A percentile compares a stretch with the other conserved stretches of the same genome.
Evolutionary conservation across 2,888 invertebrate species (phyloP).

Genomic region (Andrena hattorfiana): DNA sequence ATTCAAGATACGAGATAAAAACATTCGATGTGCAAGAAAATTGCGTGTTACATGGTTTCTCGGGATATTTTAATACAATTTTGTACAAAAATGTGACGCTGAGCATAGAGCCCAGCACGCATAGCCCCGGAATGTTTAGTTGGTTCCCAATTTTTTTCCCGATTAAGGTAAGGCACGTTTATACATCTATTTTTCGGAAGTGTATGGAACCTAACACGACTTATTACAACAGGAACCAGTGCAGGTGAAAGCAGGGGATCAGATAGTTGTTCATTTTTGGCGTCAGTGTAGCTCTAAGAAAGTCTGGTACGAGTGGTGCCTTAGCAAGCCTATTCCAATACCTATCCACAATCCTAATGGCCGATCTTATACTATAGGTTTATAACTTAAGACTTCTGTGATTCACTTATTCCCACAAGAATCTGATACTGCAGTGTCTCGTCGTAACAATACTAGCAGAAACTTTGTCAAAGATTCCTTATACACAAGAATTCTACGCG

Average conservation of each 20-base stretch:
- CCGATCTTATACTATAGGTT: conserved; percentile 90
- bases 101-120: conserved; percentile 95
- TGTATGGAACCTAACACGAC: background rate
- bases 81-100: conserved; percentile 94
- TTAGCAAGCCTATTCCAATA: conserved; percentile 87
- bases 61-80: conserved; percentile 96
- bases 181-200: background rate
- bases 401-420: conserved; percentile 13
- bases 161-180: conserved; percentile 88
- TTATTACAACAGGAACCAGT: conserved; percentile 88
- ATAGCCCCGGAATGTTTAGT: conserved; percentile 97
- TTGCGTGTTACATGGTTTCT: conserved; percentile 96
- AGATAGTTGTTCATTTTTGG: conserved; percentile 94
- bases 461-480: conserved; percentile 13
- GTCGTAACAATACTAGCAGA: conserved; percentile 2
- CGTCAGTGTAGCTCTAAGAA: conserved; percentile 91
- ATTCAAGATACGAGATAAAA: conserved; percentile 90
- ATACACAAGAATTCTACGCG: background rate
- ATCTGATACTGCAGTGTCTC: conserved; percentile 7
- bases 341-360: conserved; percentile 91
- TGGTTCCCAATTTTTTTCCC: conserved; percentile 99
- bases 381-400: conserved; percentile 80
- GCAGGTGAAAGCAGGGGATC: conserved; percentile 89
- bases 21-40: conserved; percentile 91
- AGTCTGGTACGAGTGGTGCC: conserved; percentile 99